Evolutionary conservation across 1,140 invertebrate genomes (phyloP).

Genomic region (Zaprionus nigranus): DNA sequence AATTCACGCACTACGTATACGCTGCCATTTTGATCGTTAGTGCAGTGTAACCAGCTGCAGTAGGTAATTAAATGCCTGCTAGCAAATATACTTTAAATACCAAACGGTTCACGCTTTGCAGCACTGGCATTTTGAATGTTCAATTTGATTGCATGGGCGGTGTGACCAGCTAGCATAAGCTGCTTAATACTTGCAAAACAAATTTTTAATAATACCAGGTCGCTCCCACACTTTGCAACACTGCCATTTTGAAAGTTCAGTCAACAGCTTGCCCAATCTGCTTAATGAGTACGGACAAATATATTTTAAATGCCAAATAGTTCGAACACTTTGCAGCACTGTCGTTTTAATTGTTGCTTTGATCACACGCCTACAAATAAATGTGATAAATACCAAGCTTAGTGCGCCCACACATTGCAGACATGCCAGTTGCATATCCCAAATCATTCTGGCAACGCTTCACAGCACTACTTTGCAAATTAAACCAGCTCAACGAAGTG

Average conservation of each 20-base stretch:
- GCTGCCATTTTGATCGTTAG: not conserved
- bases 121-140: not conserved
- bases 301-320: not conserved
- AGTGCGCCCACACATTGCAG: too few species aligned
- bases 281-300: too few species aligned
- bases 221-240: not conserved
- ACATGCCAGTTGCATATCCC: too few species aligned
- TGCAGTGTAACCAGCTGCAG: not conserved
- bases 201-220: not conserved
- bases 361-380: too few species aligned
- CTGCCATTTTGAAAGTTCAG: not conserved
- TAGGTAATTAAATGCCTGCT: not conserved
- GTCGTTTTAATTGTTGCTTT: not conserved
- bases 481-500: conserved; percentile 1
- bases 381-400: too few species aligned
- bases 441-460: not conserved
- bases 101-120: not conserved
- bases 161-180: not conserved
- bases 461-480: too few species aligned
- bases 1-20: not conserved
- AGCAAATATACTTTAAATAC: not conserved
- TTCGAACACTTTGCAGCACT: not conserved
- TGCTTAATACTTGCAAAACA: not conserved
- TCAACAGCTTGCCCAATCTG: not conserved
- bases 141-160: not conserved